Evolutionary conservation across 1,140 invertebrate species (phyloP).

Genomic region (Daktulosphaira vitifoliae): DNA sequence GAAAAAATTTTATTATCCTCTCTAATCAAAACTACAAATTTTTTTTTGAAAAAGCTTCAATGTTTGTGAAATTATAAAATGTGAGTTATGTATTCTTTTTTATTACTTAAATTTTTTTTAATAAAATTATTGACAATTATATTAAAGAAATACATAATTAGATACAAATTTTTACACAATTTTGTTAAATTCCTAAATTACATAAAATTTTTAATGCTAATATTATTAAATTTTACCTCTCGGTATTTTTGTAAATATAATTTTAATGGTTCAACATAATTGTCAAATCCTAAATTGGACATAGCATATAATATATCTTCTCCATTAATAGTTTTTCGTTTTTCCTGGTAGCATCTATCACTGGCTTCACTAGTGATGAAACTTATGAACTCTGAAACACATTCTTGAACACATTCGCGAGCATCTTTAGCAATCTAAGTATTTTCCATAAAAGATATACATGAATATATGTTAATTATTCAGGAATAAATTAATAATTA

Average conservation of each 20-base stretch:
- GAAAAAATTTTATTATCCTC: no score
- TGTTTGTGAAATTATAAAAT: no score
- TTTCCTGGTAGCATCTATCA: slow-evolving; percentile 93
- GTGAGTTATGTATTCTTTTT: no score
- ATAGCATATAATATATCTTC: slow-evolving; percentile 97
- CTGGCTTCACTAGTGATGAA: slow-evolving; percentile 98
- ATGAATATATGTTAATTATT: neutral
- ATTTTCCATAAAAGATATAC: no score
- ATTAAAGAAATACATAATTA: no score
- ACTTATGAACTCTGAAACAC: slow-evolving; percentile 98
- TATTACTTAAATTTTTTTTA: no score
- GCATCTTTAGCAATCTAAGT: slow-evolving; percentile 99
- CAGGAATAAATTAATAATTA: slow-evolving; percentile 40
- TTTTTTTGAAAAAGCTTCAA: no score
- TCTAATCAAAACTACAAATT: no score
- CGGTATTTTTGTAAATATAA: slow-evolving; percentile 94
- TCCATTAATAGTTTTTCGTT: slow-evolving; percentile 98
- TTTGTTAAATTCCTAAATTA: no score
- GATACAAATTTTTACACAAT: no score
- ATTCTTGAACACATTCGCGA: slow-evolving; percentile 98
- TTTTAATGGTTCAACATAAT: slow-evolving; percentile 95
- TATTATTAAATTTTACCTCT: slow-evolving; percentile 57
- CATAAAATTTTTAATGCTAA: no score
- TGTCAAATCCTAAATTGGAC: slow-evolving; percentile 94
- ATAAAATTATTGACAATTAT: no score